These are phyloP conservation scores for Paraescarpia echinospica DNA, from an alignment of 1,140 invertebrate species.

Conservation along the genomic window DNA sequence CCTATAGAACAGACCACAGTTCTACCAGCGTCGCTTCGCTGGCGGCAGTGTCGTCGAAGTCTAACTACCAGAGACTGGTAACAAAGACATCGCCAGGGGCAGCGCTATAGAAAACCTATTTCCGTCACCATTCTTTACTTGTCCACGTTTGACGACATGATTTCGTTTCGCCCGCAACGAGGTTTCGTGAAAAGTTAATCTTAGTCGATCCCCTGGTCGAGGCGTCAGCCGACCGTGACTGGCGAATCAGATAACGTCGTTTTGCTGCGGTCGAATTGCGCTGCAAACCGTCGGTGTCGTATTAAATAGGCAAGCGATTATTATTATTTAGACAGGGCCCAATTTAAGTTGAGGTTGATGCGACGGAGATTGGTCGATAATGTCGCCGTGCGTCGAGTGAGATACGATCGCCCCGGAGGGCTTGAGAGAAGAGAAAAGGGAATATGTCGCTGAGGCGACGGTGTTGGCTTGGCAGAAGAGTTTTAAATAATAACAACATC, in stretches of 20 bases:
- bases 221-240: neutral
- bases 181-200: neutral
- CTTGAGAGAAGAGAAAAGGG: neutral
- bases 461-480: neutral
- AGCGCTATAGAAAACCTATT: neutral
- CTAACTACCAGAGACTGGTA: neutral
- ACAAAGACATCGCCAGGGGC: neutral
- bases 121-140: neutral
- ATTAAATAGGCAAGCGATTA: neutral
- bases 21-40: neutral
- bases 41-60: neutral
- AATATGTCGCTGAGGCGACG: neutral
- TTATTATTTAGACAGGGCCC: slow-evolving; percentile 1
- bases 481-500: neutral
- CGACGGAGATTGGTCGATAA: neutral
- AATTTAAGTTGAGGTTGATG: neutral
- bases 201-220: neutral
- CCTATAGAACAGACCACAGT: neutral
- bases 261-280: neutral
- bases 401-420: neutral
- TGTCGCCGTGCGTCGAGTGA: neutral
- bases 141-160: neutral
- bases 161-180: neutral
- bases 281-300: neutral
- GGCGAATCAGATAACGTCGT: neutral